These are phyloP conservation scores for Xenus cinereus DNA, from an alignment of 2,113 vertebrate genomes.

Conservation along the genomic window DNA sequence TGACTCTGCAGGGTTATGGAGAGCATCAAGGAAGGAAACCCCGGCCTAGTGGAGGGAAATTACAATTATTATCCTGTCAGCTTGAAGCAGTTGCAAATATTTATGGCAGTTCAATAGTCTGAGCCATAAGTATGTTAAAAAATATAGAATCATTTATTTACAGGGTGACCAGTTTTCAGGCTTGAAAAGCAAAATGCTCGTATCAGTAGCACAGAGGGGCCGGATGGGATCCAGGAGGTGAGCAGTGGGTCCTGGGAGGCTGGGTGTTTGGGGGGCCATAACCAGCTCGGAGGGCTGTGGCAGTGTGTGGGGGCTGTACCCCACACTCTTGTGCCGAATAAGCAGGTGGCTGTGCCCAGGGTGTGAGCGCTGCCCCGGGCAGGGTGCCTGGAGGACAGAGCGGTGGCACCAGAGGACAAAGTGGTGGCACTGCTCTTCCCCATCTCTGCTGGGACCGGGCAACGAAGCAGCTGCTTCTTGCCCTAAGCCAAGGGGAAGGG, in stretches of 20 bases:
- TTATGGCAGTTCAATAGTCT: background rate
- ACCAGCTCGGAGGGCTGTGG: background rate
- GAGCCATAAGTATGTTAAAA: background rate
- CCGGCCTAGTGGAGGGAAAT: background rate
- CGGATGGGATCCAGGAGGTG: background rate
- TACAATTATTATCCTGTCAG: background rate
- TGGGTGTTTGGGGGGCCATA: background rate
- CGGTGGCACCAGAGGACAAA: background rate
- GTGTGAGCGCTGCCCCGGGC: no score
- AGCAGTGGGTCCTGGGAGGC: background rate
- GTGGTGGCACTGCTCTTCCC: background rate
- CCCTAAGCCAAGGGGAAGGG: background rate
- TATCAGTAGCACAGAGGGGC: background rate
- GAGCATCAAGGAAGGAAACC: background rate
- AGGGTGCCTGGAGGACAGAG: background rate
- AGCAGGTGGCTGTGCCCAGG: background rate
- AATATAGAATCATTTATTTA: constrained; percentile 33
- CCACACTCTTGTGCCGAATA: background rate
- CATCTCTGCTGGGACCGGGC: background rate
- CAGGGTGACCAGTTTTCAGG: background rate
- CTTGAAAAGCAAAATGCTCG: background rate
- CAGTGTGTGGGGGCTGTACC: background rate
- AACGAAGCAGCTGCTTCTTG: background rate
- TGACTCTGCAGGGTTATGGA: background rate
- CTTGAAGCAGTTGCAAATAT: background rate